Base-by-base conservation (phyloP, 2,888 invertebrate genomes). In the Merodon equestris region DNA sequence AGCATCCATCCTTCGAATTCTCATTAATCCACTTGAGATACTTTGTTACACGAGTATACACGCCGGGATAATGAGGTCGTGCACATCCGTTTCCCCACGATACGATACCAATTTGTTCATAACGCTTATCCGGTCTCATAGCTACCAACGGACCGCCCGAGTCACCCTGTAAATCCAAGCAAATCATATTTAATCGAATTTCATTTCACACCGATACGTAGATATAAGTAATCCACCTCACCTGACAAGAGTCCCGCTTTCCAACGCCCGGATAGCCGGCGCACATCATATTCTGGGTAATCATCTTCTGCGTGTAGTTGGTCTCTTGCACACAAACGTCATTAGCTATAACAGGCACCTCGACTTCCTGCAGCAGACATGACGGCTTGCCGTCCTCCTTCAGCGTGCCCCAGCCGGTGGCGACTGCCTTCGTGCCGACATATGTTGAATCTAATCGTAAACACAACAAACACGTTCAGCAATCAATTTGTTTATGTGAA, bases 31-130 rank as follows among this genome's bases (percentile, higher is more conserved):
- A 96, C 83, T 93, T 92, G 57, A 96, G 87, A 88, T 94, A 96
- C 83, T 93, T 92, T n/a, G 94, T 94, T 40, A 96, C 93, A 82
- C 96, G 90, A 0, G 95, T 95, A 87, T 96, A 96, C 0, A 96
- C 95, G 1, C 96, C 96, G 0, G 95, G 95, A 88, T 95, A 96
- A 13, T 95, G 95, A 7, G 93, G 92, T 75, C 96, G 90, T 0
- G 95, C 96, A 86, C 96, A 96, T 17, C 96, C 96, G 85, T 96
- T 95, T 36, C 96, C 96, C 96, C 96, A 96, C 0, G 96, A 96
- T 0, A 96, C 96, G 14, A 96, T 92, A 91, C 94, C 96, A 86
- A 96, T 95, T 83, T 95, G 89, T 88, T 96, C 95, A 87, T 94
- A 95, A 84, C 93, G 92, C 84, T 94, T 93, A 83, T 94, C 92